Evolutionary conservation across 2,888 invertebrate genomes (phyloP).

Genomic region (Ornithoptera alexandrae): DNA sequence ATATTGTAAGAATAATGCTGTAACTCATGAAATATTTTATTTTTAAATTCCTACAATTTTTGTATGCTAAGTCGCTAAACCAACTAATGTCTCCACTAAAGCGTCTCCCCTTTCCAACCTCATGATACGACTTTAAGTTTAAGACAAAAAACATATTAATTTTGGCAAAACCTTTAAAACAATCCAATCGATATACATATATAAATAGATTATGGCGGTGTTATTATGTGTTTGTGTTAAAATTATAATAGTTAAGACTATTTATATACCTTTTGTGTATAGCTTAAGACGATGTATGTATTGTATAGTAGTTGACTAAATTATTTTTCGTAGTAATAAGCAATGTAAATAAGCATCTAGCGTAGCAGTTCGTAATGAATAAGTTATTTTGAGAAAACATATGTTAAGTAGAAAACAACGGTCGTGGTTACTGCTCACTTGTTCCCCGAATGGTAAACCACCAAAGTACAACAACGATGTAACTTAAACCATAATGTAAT

Average conservation of each 20-base stretch:
- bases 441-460: background rate
- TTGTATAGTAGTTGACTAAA: conserved; percentile 76
- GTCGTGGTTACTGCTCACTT: conserved; percentile 47
- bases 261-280: conserved; percentile 62
- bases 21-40: background rate
- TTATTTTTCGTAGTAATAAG: conserved; percentile 76
- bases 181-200: conserved; percentile 40
- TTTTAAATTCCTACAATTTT: background rate
- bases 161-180: conserved; percentile 12
- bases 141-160: background rate
- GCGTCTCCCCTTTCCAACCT: background rate
- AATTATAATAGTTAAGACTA: conserved; percentile 53
- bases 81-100: background rate
- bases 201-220: conserved; percentile 29
- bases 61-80: background rate
- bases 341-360: conserved; percentile 73
- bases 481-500: background rate
- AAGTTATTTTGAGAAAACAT: conserved; percentile 56
- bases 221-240: conserved; percentile 45
- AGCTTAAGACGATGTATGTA: conserved; percentile 44
- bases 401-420: conserved; percentile 49
- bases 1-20: background rate
- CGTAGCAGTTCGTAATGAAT: conserved; percentile 66
- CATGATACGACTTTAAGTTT: background rate
- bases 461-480: too few relatives aligned